Percentiles rank a stretch among this genome's conserved stretches.
These are phyloP conservation scores for Matsumyia berberina DNA, from an alignment of 2,888 invertebrate genomes.

Conservation along the genomic window DNA sequence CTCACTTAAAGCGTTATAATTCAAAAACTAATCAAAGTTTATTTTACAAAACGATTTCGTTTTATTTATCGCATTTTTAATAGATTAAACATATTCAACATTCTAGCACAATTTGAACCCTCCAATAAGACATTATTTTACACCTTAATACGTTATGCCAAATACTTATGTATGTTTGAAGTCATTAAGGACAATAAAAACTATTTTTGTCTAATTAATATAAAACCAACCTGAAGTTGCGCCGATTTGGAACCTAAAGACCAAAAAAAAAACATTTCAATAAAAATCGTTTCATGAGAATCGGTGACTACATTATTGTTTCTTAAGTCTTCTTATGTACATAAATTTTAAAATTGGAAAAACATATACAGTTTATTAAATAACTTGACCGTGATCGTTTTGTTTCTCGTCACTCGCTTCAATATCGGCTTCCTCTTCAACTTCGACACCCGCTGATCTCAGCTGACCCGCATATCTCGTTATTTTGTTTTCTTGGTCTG, in stretches of 20 bases:
- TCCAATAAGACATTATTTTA: slow-evolving; percentile 2
- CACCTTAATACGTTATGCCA: not conserved
- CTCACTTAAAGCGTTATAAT: no score
- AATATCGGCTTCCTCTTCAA: slow-evolving; percentile 84
- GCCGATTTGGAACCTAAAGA: not conserved
- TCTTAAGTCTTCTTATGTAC: slow-evolving; percentile 52
- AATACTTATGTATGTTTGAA: not conserved
- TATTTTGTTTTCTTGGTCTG: slow-evolving; percentile 93
- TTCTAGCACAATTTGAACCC: not conserved
- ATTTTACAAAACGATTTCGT: not conserved
- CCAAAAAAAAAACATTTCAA: not conserved
- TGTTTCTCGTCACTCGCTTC: slow-evolving; percentile 79
- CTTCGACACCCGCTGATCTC: slow-evolving; percentile 84
- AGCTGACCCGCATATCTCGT: slow-evolving; percentile 87
- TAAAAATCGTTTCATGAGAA: slow-evolving; percentile 5
- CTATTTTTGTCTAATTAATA: not conserved
- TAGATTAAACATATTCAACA: slow-evolving; percentile 14
- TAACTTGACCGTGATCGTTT: slow-evolving; percentile 36
- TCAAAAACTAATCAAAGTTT: no score
- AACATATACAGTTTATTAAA: slow-evolving; percentile 47
- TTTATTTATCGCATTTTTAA: slow-evolving; percentile 12
- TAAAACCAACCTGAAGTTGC: not conserved
- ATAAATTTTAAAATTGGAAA: slow-evolving; percentile 38
- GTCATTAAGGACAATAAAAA: not conserved
- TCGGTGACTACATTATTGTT: slow-evolving; percentile 34